Evolutionary conservation across 2,113 vertebrate genomes (phyloP).

Genomic region (Polypterus bichir): DNA sequence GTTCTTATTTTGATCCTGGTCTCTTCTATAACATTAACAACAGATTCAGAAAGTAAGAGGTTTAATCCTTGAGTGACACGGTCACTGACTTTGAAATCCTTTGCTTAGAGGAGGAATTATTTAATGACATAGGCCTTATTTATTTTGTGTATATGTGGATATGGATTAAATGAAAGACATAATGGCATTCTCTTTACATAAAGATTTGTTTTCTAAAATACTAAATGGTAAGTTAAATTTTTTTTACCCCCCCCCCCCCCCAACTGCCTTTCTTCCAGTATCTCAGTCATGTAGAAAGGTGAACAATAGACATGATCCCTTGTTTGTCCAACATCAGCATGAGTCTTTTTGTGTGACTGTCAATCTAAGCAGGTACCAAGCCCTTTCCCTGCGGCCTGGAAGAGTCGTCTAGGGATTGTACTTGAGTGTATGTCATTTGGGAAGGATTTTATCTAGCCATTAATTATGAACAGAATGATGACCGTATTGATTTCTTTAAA

Average conservation of each 20-base stretch:
- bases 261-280: constrained; percentile 29
- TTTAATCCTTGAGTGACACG: no score
- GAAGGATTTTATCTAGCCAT: constrained; percentile 22
- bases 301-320: not conserved
- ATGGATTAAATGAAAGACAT: no score
- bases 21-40: no score
- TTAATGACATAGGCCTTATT: no score
- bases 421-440: constrained; percentile 8
- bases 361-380: constrained; percentile 19
- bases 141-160: no score
- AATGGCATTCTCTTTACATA: no score
- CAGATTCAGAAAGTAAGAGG: no score
- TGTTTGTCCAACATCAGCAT: constrained; percentile 21
- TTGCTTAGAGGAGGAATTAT: no score
- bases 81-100: no score
- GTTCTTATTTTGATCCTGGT: constrained; percentile 5
- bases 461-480: constrained; percentile 40
- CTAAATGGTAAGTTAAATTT: no score
- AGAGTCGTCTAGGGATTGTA: constrained; percentile 14
- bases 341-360: constrained; percentile 15
- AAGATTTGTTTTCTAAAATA: no score
- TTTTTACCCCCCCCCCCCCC: constrained; percentile 30
- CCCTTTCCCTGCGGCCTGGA: constrained; percentile 24
- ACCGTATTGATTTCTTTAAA: constrained; percentile 18
- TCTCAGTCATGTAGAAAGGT: constrained; percentile 24